These are phyloP conservation scores for Oncorhynchus keta DNA, from an alignment of 2,113 vertebrate species.

Conservation along the genomic window DNA sequence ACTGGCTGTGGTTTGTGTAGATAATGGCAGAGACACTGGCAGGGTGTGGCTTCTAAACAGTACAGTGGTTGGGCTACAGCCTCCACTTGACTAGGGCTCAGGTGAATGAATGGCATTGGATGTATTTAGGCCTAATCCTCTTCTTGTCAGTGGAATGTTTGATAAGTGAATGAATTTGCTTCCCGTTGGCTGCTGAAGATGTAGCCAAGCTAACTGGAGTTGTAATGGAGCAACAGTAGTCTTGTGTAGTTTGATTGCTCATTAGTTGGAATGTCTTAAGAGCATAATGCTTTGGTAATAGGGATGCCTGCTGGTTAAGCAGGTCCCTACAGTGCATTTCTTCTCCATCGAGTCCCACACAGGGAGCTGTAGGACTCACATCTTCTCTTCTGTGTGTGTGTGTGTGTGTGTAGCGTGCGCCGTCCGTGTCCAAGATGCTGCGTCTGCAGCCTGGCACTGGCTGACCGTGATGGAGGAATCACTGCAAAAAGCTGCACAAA, in stretches of 20 bases:
- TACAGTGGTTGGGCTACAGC: neutral
- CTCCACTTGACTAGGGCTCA: neutral
- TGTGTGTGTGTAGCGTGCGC: too few species aligned
- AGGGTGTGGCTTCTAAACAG: neutral
- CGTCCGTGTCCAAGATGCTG: neutral
- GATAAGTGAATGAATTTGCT: neutral
- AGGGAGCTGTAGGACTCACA: too few species aligned
- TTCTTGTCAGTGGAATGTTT: neutral
- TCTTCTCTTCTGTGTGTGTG: too few species aligned
- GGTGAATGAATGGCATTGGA: neutral
- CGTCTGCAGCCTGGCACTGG: neutral
- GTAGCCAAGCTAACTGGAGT: neutral
- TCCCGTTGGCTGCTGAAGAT: neutral
- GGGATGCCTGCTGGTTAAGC: neutral
- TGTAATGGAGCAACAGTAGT: neutral
- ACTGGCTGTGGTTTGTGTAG: slow-evolving; percentile 12
- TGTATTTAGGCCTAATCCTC: neutral
- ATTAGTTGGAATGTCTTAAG: neutral
- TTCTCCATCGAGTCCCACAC: neutral
- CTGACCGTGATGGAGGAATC: slow-evolving; percentile 38
- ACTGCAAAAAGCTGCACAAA: slow-evolving; percentile 16
- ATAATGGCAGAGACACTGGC: neutral
- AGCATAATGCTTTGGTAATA: neutral
- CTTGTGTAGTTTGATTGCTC: neutral
- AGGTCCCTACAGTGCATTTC: neutral